Base-by-base conservation (phyloP, 2,797 vertebrate genomes). In the Enteromius trimaculatus region DNA sequence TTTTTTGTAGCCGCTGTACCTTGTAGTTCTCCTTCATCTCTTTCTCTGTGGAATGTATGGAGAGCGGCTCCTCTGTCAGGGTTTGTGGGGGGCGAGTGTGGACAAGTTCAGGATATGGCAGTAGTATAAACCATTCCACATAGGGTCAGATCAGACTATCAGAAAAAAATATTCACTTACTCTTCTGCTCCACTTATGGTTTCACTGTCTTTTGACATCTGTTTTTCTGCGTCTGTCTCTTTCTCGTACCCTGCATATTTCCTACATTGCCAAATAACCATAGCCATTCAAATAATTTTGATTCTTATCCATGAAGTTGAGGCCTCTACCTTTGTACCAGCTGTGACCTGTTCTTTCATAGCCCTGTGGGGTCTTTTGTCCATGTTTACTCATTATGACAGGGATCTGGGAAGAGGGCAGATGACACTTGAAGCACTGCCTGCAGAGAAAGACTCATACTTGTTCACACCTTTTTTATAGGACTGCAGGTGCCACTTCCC, bases 91-190 rank as follows among this genome's bases (percentile, higher is more conserved):
- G 92, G 91, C 94, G 87, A 93, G 94, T 95, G 93, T 86, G 87
- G 94, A 94, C 94, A 94, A 92, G 95, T 95, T 92, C 82, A 89
- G 90, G 89, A 90, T 85, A 90, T 90, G 92, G 90, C 91, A 90
- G 89, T 89, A 90, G 90, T 92, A 90, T 91, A 88, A 86, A 90
- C 88, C 89, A 88, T 86, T 85, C 87, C 39, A 77, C 88, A 90
- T 88, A 88, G 93, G 92, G 92, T 94, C 93, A 93, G 89, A 93
- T 91, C 91, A 92, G 91, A 91, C 90, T 91, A 90, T 92, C 87
- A 86, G 86, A 34, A 90, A 78, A 87, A 90, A 88, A 89, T 88
- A 90, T 88, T 85, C 77, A 87, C 80, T 85, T 55, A 34, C 37
- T 77, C 66, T 75, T 88, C 60, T 83, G 66, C 55, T 82, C 21